Conservation (phyloP, 2,797 vertebrate genomes). For the Sebastes elongatus region DNA sequence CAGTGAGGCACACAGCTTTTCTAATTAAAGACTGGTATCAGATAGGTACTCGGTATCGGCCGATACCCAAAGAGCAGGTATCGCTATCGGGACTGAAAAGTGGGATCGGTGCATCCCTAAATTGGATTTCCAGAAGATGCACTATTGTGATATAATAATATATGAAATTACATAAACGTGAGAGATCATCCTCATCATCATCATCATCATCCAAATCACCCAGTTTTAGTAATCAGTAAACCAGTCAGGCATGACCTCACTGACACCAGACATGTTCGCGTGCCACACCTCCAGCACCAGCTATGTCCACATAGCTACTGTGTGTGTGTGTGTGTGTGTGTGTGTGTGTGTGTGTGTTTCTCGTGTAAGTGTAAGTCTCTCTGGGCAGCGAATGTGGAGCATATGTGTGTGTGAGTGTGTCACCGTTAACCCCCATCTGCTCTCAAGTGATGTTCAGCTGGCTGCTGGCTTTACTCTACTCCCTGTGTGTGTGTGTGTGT, state of each 20-base stretch:
- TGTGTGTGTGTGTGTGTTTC: too few relatives aligned
- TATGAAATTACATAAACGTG: background rate
- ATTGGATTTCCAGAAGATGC: background rate
- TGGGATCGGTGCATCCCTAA: too few relatives aligned
- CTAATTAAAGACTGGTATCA: too few relatives aligned
- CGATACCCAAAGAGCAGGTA: too few relatives aligned
- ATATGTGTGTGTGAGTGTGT: background rate
- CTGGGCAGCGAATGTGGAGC: background rate
- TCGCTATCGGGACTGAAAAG: too few relatives aligned
- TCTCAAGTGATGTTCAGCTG: constrained; percentile 10
- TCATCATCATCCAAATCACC: background rate
- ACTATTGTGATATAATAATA: background rate
- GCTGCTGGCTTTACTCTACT: background rate
- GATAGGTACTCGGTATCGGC: too few relatives aligned
- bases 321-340: background rate
- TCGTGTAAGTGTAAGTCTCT: background rate
- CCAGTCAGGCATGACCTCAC: background rate
- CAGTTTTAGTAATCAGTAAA: background rate
- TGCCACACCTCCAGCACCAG: background rate
- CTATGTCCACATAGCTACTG: background rate
- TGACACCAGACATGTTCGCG: background rate
- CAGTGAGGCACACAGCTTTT: too few relatives aligned
- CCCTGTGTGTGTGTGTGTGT: background rate
- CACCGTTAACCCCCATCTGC: background rate
- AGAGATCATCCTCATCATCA: background rate